Evolutionary conservation across 1,140 invertebrate species (phyloP).

Genomic region (Archivesica marissinica): DNA sequence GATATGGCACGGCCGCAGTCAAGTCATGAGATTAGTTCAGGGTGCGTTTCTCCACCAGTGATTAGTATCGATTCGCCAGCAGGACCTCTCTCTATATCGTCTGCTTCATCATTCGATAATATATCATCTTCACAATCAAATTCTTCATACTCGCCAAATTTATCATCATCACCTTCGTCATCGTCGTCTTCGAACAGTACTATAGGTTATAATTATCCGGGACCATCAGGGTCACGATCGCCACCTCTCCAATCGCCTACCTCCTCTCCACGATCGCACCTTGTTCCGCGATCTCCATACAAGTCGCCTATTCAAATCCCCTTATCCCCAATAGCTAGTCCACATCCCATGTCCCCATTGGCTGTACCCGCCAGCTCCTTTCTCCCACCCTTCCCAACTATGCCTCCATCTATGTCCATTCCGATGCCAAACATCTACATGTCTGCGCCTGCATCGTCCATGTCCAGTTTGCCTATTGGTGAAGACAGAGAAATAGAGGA

Average conservation of each 20-base stretch:
- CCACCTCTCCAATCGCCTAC: conserved; percentile 62
- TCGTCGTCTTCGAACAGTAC: conserved; percentile 62
- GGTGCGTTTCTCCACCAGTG: conserved; percentile 75
- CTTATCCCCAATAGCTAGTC: conserved; percentile 39
- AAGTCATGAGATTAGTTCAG: conserved; percentile 62
- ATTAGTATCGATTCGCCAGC: conserved; percentile 79
- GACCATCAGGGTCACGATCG: conserved; percentile 54
- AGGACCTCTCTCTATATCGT: conserved; percentile 69
- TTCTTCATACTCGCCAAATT: conserved; percentile 62
- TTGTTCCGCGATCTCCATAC: conserved; percentile 46
- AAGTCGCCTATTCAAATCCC: conserved; percentile 62
- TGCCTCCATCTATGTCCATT: conserved; percentile 38
- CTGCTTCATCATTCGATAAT: conserved; percentile 61
- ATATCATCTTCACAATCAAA: conserved; percentile 60
- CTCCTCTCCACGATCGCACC: conserved; percentile 44
- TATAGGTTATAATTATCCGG: conserved; percentile 62
- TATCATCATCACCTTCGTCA: conserved; percentile 68
- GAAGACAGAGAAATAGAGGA: conserved; percentile 78
- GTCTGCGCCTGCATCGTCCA: conserved; percentile 60
- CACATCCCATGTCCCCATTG: conserved; percentile 28
- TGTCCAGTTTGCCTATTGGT: conserved; percentile 9
- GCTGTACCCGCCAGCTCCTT: conserved; percentile 41
- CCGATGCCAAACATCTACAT: conserved; percentile 34
- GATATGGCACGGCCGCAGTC: conserved; percentile 56
- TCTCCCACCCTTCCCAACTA: conserved; percentile 45